phyloP scores from a whole-genome alignment of 2,113 vertebrate species.

The Ariopsis seemanni region DNA sequence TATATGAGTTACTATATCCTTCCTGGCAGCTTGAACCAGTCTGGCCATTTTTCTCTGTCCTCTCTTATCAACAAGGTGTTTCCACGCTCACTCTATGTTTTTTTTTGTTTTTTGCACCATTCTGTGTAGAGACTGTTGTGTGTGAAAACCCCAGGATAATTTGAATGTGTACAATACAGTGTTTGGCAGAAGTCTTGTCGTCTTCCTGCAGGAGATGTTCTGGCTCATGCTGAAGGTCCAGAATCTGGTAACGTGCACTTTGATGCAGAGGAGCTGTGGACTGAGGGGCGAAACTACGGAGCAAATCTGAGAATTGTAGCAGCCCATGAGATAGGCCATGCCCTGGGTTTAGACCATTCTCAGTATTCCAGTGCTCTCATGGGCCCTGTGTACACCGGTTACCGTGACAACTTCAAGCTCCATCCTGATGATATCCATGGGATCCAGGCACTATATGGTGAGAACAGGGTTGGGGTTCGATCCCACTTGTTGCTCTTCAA shows the following conservation, averaged over 20 bases:
- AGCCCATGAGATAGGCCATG: slow-evolving; percentile 84
- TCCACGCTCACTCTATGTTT: too few relatives aligned
- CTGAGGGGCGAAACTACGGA: slow-evolving; percentile 72
- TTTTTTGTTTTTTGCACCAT: too few relatives aligned
- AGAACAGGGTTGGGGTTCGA: slow-evolving; percentile 27
- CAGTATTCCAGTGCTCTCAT: slow-evolving; percentile 76
- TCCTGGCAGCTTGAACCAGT: too few relatives aligned
- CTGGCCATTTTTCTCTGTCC: too few relatives aligned
- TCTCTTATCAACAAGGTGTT: too few relatives aligned
- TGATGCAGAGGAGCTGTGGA: slow-evolving; percentile 82
- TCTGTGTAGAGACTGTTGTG: too few relatives aligned
- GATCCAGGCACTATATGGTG: slow-evolving; percentile 84
- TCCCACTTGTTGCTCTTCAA: not conserved
- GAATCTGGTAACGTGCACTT: slow-evolving; percentile 82
- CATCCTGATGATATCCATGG: slow-evolving; percentile 80
- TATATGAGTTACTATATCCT: too few relatives aligned
- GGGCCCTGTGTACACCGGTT: slow-evolving; percentile 81
- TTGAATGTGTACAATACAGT: not conserved
- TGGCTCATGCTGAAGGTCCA: slow-evolving; percentile 84
- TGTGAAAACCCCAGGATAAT: not conserved
- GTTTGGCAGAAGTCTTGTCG: not conserved
- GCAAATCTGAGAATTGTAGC: slow-evolving; percentile 84
- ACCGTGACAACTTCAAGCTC: slow-evolving; percentile 74
- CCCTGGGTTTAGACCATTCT: slow-evolving; percentile 85
- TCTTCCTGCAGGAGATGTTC: slow-evolving; percentile 69